These are phyloP conservation scores for Hyperoplus immaculatus DNA, from an alignment of 2,797 vertebrate species.

Conservation along the genomic window DNA sequence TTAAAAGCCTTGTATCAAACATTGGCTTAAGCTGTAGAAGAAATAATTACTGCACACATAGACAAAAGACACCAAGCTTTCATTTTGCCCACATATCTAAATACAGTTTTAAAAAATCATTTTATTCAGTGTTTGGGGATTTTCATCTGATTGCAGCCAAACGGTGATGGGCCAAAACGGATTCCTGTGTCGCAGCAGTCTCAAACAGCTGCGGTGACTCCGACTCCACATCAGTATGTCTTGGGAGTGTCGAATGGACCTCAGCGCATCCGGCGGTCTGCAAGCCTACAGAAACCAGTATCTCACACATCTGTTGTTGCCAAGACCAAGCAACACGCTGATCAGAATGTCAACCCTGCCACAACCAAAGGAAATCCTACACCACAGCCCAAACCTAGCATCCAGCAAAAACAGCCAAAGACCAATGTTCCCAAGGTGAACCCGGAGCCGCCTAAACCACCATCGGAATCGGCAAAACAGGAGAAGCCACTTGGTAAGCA, in stretches of 20 bases:
- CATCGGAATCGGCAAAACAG: slow-evolving; percentile 49
- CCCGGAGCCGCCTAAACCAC: slow-evolving; percentile 25
- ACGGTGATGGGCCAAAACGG: slow-evolving; percentile 84
- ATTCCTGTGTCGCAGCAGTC: slow-evolving; percentile 86
- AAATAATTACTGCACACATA: not conserved
- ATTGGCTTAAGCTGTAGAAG: too few relatives aligned
- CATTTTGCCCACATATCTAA: not conserved
- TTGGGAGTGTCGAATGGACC: slow-evolving; percentile 86
- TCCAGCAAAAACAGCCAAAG: slow-evolving; percentile 55
- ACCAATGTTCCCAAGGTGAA: slow-evolving; percentile 23
- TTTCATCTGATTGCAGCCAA: slow-evolving; percentile 60
- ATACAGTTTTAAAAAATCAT: not conserved
- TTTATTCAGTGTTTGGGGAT: not conserved
- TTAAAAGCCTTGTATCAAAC: too few relatives aligned
- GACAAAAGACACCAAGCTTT: not conserved
- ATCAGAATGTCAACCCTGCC: slow-evolving; percentile 77
- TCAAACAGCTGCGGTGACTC: slow-evolving; percentile 70
- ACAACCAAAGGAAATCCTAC: slow-evolving; percentile 33
- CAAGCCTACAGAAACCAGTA: slow-evolving; percentile 69
- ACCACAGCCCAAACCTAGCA: slow-evolving; percentile 51
- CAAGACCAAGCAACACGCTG: slow-evolving; percentile 40
- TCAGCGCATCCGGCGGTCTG: slow-evolving; percentile 82
- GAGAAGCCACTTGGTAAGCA: slow-evolving; percentile 75
- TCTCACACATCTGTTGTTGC: slow-evolving; percentile 20
- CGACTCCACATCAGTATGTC: slow-evolving; percentile 82